Base-by-base conservation (phyloP, 2,888 invertebrate species). In the Atherix ibis region DNA sequence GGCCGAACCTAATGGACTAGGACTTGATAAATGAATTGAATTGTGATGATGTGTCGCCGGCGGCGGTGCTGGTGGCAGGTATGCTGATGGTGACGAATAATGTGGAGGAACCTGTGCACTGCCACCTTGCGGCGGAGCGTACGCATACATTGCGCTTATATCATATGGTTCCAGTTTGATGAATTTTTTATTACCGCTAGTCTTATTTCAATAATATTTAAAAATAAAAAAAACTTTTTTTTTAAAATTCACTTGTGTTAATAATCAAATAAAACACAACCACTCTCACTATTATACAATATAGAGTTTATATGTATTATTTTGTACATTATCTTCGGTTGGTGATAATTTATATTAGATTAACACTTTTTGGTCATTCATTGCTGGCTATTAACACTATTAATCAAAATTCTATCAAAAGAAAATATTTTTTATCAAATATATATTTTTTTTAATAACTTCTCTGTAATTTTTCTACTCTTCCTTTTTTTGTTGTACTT, bases 121-220 rank as follows among this genome's bases (percentile, higher is more conserved):
- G 34, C 42, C 43, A 39, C 43, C 46, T 25, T 38, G 37, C 15
- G 44, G 42, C 35, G 45, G 43, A 40, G 44, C 45, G 43, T 46
- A 46, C 29, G 46, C 45, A 38, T 45, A 46, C 46, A 46, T 46
- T 35, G 45, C 40, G 40, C 31, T 45, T 37, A 46, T 36, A 35
- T 46, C 44, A 45, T 46, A 43, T 33, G 46, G 42, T 43, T 44
- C 44, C 45, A 45, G 46, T 38, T 46, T 46, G 44, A 19, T 37
- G 37, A 32, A 19, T 19, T 31, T 34, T 12, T n/a, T n/a, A n/a
- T n/a, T 19, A 19, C 9, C 5, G 5, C 5, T 19, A 19, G 5
- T 6, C 9, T 6, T 19, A 19, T 19, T 6, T 19, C 5, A 6
- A 19, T 5, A 19, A 9, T 6, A 9, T 6, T 5, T 6, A 19